Base-by-base conservation (phyloP, 2,113 vertebrate genomes). In the Pluvialis apricaria region DNA sequence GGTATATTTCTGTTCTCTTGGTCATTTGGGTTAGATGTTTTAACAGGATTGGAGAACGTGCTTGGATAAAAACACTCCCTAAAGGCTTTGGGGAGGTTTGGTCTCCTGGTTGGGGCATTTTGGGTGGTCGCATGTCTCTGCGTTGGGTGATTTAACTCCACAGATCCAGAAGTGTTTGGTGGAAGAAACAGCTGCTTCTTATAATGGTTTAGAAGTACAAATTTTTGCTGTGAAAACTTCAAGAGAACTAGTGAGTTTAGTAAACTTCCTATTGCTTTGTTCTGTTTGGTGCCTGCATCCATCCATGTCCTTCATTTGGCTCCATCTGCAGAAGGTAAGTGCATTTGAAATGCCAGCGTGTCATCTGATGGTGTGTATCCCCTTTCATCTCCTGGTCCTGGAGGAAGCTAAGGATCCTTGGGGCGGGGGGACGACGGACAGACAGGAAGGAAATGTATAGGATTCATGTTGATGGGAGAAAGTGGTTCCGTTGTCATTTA, bases 341-440 rank as follows among this genome's bases (percentile, higher is more conserved):
- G 57, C 1, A 1, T 8, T 17, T 21, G 38, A 40, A 61, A 36
- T 38, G 34, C 57, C 5, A 3, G 13, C 15, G 5, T 29, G 13
- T 52, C 26, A 10, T 2, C 73, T 34, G 24, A 2, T 18, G 51
- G 4, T 3, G 0, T 3, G 24, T 12, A 24, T 15, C 66, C 57
- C 24, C 10, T 10, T 29, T 26, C 29, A 26, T 5, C 40, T 38
- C 32, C 64, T 28, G 7, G 7, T 25, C 54, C 44, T 31, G 8
- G 68, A 61, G 65, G 11, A 60, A n/a, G 28, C 6, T 13, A 25
- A 21, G 58, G 20, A 40, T 51, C 68, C 25, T 80, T 62, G 18
- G 10, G 25, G 13, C 5, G 8, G 16, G 8, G 20, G 14, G 8
- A 17, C n/a, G n/a, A n/a, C n/a, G n/a, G n/a, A n/a, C n/a, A n/a